phyloP scores from a whole-genome alignment of 2,888 invertebrate species.

The Pegoplata infirma region DNA sequence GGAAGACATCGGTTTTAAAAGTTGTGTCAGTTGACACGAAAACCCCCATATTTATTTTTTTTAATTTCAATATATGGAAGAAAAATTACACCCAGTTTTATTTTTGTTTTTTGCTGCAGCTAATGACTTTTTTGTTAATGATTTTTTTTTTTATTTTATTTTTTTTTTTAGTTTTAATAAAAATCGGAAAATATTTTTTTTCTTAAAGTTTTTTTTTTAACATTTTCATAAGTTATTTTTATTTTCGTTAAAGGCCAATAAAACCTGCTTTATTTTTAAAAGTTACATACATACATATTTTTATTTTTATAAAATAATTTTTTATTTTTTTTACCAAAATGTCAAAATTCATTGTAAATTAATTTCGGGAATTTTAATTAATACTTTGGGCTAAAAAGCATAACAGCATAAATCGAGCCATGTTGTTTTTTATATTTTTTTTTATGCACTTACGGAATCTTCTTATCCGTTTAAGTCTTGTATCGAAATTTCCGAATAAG shows the following conservation, averaged over 20 bases:
- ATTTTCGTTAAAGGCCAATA: slow-evolving; percentile 44
- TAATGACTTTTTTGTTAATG: background rate
- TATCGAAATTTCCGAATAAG: too few species aligned
- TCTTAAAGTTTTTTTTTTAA: background rate
- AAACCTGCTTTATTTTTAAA: slow-evolving; percentile 32
- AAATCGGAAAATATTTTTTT: background rate
- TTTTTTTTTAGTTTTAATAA: too few species aligned
- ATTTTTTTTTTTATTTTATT: background rate
- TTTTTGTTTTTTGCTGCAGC: background rate
- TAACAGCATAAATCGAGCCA: too few species aligned
- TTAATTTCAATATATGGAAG: background rate
- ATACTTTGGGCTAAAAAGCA: too few species aligned
- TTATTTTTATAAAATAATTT: background rate
- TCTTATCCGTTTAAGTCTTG: too few species aligned
- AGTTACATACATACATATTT: background rate
- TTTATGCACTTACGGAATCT: too few species aligned
- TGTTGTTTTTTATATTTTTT: too few species aligned
- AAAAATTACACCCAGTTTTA: slow-evolving; percentile 14
- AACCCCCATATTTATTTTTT: too few species aligned
- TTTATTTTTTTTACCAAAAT: background rate
- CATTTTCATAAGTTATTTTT: slow-evolving; percentile 13
- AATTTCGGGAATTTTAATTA: background rate
- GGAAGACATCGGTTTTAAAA: too few species aligned
- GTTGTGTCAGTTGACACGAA: too few species aligned
- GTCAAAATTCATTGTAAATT: background rate